These are phyloP conservation scores for Cryptoprocta ferox DNA, from an alignment of 2,797 vertebrate species.

Conservation along the genomic window DNA sequence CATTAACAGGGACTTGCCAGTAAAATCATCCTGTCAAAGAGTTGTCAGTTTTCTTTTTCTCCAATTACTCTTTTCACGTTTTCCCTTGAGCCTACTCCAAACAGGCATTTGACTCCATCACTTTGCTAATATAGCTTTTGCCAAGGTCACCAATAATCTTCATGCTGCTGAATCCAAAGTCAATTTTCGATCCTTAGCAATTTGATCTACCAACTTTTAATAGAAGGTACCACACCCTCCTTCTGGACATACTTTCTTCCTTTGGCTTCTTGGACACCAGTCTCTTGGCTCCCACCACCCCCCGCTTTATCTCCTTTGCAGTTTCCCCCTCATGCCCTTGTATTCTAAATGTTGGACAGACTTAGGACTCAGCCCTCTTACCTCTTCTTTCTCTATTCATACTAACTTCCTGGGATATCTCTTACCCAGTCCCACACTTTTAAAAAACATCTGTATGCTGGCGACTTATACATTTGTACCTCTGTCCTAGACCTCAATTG, in stretches of 20 bases:
- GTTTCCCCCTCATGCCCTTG: background rate
- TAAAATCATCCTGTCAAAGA: background rate
- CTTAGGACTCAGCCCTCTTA: background rate
- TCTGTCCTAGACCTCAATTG: background rate
- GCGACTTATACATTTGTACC: background rate
- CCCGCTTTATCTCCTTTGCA: background rate
- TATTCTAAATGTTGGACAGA: background rate
- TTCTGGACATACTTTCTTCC: background rate
- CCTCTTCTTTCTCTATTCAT: background rate
- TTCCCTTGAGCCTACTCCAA: constrained; percentile 11
- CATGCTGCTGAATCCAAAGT: constrained; percentile 25
- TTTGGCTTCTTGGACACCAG: background rate
- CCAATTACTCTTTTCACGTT: background rate
- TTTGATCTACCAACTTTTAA: background rate
- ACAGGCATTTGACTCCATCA: background rate
- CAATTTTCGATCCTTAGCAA: background rate
- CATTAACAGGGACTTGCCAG: background rate
- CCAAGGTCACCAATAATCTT: constrained; percentile 18
- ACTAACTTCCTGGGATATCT: background rate
- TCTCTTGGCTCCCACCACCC: background rate
- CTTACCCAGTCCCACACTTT: background rate
- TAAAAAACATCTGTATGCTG: background rate
- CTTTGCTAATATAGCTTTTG: background rate
- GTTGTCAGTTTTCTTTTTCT: background rate
- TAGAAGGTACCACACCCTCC: background rate